Evolutionary conservation across 2,797 vertebrate species (phyloP), one percentile per base, ranked within the genome.

Genomic region (Sarcoramphus papa): DNA sequence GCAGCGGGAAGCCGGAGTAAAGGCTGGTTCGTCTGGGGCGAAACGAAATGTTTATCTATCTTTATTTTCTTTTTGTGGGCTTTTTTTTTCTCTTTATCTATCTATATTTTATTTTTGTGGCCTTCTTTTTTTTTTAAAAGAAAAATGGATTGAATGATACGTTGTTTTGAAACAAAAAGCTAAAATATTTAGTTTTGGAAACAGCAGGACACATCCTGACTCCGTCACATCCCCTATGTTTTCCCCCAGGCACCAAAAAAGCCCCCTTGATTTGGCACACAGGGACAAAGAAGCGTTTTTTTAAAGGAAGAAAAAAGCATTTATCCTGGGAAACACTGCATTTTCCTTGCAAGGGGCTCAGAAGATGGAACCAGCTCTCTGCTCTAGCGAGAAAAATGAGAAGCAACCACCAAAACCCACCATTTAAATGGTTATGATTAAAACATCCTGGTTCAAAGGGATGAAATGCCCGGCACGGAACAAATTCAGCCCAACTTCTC

Each of bases 261-360:
- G 3, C 2, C 14, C 12, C 40, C 37, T 74, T 0, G 9, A 4
- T 56, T 35, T 50, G 35, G 50, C 43, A n/a, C 28, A 5, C 0
- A 0, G 64, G 28, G 27, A 33, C 10, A 7, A 85, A 53, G 25
- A n/a, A 53, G 27, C 1, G 11, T 16, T 3, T 27, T 57, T 72
- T 78, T 43, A 22, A 12, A 69, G 47, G n/a, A n/a, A 56, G 6
- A 7, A 57, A 30, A 68, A 47, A 81, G 28, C 9, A 20, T 63
- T 60, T 60, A 11, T 54, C 23, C 28, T 48, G 53, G 54, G 45
- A 35, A 85, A n/a, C 9, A 5, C 3, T 1, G 1, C 20, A 0
- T 14, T 17, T 72, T 77, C 60, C 78, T 69, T 1, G 1, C 7
- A 4, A 21, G 19, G 45, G n/a, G 50, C 33, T 33, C 6, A 4